These are phyloP conservation scores for Aspidiotus rigidus DNA, from an alignment of 2,888 invertebrate genomes.

Conservation along the genomic window DNA sequence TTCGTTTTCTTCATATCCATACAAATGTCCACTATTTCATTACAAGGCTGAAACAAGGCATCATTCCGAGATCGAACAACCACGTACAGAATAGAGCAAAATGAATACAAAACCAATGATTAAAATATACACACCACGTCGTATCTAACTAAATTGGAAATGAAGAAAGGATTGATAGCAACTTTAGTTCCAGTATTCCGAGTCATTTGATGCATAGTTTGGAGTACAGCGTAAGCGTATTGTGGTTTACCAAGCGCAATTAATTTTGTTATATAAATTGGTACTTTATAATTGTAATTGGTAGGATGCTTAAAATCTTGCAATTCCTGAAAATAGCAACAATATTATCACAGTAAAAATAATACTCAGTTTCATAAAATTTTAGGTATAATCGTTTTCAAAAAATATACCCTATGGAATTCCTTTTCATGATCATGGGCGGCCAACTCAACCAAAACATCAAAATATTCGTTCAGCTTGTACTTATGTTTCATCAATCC, in stretches of 20 bases:
- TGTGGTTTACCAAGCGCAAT: constrained; percentile 61
- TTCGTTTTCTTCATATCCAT: constrained; percentile 52
- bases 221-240: constrained; percentile 44
- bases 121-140: not conserved
- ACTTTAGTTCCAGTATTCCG: too few relatives aligned
- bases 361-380: too few relatives aligned
- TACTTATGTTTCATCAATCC: too few relatives aligned
- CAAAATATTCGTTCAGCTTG: constrained; percentile 53
- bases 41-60: not conserved
- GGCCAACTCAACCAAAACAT: constrained; percentile 60
- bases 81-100: constrained; percentile 49
- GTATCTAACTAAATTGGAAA: constrained; percentile 42
- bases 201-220: too few relatives aligned
- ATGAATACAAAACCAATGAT: constrained; percentile 44
- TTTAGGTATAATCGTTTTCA: not conserved
- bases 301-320: constrained; percentile 52
- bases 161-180: too few relatives aligned
- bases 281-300: constrained; percentile 68
- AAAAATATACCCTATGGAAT: constrained; percentile 47
- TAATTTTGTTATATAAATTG: constrained; percentile 59
- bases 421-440: constrained; percentile 56
- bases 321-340: constrained; percentile 45
- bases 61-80: not conserved
- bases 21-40: constrained; percentile 43
- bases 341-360: not conserved